phyloP scores from a whole-genome alignment of 2,113 vertebrate genomes.

The Myrmophylax atrothorax region DNA sequence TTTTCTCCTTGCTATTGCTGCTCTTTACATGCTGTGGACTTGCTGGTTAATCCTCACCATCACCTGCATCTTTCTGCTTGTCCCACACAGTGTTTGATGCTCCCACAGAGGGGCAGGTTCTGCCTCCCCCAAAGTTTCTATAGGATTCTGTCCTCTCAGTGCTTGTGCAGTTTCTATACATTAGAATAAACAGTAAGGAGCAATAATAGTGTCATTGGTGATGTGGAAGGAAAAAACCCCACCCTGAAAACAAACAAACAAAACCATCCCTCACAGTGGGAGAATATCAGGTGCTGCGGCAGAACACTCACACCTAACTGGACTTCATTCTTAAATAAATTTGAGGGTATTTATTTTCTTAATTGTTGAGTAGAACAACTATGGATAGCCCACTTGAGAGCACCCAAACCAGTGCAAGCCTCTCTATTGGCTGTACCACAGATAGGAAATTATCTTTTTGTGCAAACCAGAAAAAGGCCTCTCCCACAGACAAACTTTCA shows the following conservation, averaged over 20 bases:
- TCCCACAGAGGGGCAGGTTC: background rate
- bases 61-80: background rate
- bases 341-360: background rate
- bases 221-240: background rate
- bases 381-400: background rate
- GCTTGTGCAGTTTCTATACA: background rate
- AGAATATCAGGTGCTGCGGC: background rate
- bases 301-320: background rate
- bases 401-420: background rate
- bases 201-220: background rate
- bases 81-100: rapidly evolving
- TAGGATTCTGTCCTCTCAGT: background rate
- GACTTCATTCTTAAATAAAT: background rate
- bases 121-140: background rate
- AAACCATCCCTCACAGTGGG: background rate
- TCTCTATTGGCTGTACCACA: background rate
- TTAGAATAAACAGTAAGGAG: background rate
- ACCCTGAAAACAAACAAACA: background rate
- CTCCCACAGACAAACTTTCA: background rate
- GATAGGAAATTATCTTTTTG: background rate
- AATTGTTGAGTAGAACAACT: background rate
- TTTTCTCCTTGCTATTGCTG: background rate
- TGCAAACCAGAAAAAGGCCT: background rate
- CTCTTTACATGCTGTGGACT: background rate
- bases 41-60: background rate